Evolutionary conservation across 2,113 vertebrate genomes (phyloP), one percentile per base, ranked within the genome.

Genomic region (Rhynchopsitta pachyrhyncha): DNA sequence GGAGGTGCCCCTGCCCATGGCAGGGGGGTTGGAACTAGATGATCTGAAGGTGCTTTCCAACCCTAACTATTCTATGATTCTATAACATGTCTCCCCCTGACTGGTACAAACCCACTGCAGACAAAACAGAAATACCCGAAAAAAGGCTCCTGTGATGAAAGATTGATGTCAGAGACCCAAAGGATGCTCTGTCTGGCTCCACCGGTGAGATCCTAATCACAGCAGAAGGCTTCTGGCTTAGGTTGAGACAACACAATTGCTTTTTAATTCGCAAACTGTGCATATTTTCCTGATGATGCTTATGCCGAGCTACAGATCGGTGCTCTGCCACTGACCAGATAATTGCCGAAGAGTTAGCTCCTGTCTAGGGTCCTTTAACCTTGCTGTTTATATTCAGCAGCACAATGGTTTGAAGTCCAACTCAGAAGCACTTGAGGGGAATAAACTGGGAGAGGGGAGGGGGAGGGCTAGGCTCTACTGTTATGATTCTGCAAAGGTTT

Each of bases 401-500:
- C 46, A 62, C 60, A 46, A 71, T 3, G 55, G 86, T 78, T 93
- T 78, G 41, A 87, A 95, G 90, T 66, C 83, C 68, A 50, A 42
- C 92, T 75, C 83, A 29, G 84, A 92, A 95, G 75, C 75, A 88
- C 91, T 94, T 88, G 82, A 95, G 81, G 77, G 91, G 71, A 97
- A 95, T 95, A 96, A 96, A 92, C 20, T 17, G 67, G 86, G 81
- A 83, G 67, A 71, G 64, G 71, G 84, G 57, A 87, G 86, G 64
- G 22, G 59, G 57, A 71, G 47, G 63, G 82, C 69, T 71, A 82
- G 3, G 3, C 88, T 93, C 70, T 81, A 91, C 81, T 91, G 93
- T 90, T 97, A 82, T 75, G 93, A 91, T 97, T 97, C 94, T 96
- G 96, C 95, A 96, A 96, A 97, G 95, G 92, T 96, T 95, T 97